Base-by-base conservation (phyloP, 2,797 vertebrate genomes). In the Cynopterus sphinx region DNA sequence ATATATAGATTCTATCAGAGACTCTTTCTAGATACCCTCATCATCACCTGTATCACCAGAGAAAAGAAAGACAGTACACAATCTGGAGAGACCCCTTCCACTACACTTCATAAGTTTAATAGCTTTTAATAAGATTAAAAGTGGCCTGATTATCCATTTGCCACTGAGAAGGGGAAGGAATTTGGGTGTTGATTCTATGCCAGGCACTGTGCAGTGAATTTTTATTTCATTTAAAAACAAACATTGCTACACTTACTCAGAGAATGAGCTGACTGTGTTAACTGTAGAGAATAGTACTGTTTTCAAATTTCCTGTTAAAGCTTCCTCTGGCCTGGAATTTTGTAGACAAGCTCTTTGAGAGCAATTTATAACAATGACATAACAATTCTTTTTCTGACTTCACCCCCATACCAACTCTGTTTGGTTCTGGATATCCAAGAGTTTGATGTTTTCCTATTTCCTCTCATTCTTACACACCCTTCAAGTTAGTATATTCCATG, bases 181-280 rank as follows among this genome's bases (percentile, higher is more conserved):
- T 75, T 21, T 83, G n/a, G 39, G 13, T 68, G 26, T 36, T 89
- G 9, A 90, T 75, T 68, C 78, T 59, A 17, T 81, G 57, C 57
- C 41, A 77, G 59, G 68, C 15, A 84, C 39, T 39, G 41, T 49
- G 51, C 28, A 16, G 41, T 8, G 46, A 22, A 51, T 70, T 77
- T 94, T 84, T 68, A 89, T 61, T 84, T 84, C 21, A 68, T 26
- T 68, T 84, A 68, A 70, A 68, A 73, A 41, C 49, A 83, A 87
- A 63, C 39, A 68, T 71, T 63, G 31, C 43, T 41, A 91, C 21
- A 19, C 49, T 75, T 83, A 46, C 15, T 81, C 51, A 59, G 57
- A 82, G 78, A 49, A 87, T 75, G 33, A 57, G 24, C 19, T 67
- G 67, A 73, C 22, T 24, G 3, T 16, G 59, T 24, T 86, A 87